Evolutionary conservation across 2,888 invertebrate species (phyloP), one percentile per base, ranked within the genome.

Genomic region (Drosophila tanythrix): DNA sequence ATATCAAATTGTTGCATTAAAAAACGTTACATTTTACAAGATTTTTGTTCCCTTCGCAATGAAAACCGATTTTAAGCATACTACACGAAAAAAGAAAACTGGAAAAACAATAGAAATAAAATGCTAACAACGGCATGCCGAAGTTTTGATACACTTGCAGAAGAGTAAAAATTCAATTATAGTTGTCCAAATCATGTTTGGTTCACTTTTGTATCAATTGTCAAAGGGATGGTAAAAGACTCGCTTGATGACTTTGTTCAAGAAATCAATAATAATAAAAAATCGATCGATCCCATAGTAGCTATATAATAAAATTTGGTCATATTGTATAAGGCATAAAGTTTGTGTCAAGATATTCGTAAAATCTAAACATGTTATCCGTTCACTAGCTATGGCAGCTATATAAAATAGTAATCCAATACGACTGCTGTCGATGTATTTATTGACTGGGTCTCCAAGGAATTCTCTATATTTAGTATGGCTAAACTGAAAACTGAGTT

Each of bases 41-140:
- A 36, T 70, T 74, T 76, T 77, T 81, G 83, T 88, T 85, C 85
- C 85, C 86, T 55, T 85, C 76, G 72, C 74, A 85, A 83, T 85
- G 74, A 83, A 83, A 83, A 78, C 76, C 70, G 67, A 79, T 67
- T 53, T 43, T 52, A 74, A 76, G 35, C 75, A 38, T 43, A 65
- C 48, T 7, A 46, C 48, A 48, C 74, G 29, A 36, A 29, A 70
- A 21, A 51, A 35, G 13, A 38, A 35, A 55, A 67, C 46, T 25
- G 10, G 36, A 25, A 43, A 4, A 48, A 43, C 11, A 11, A 56
- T 35, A 18, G 13, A 2, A 15, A 21, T 11, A 27, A 38, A 33
- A 65, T 56, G 53, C 68, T 48, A 29, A 36, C 38, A 65, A 55
- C 67, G 61, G 51, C 58, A 52, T 15, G 53, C 57, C 53, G 57